These are phyloP conservation scores for Caenorhabditis parvicauda DNA, from an alignment of 2,888 invertebrate species.

Conservation along the genomic window DNA sequence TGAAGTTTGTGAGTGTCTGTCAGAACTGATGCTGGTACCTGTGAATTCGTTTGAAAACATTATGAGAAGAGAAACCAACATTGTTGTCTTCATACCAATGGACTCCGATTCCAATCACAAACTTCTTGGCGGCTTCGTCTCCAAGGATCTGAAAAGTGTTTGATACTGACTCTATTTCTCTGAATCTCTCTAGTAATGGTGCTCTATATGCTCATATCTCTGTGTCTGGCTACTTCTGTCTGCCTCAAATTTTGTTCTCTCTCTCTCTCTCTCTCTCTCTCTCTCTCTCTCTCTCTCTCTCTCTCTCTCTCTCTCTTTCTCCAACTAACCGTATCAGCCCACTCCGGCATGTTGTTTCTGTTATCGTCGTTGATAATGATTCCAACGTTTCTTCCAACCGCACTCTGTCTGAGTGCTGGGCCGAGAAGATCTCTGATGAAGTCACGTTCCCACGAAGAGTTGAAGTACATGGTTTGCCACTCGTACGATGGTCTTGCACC, in stretches of 20 bases:
- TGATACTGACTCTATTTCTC: too few species aligned
- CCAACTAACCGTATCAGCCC: conserved; percentile 70
- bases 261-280: not conserved
- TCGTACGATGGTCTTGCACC: conserved; percentile 63
- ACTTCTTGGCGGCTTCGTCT: conserved; percentile 59
- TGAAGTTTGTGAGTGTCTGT: conserved; percentile 70
- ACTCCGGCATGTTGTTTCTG: conserved; percentile 68
- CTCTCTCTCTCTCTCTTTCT: conserved; percentile 1
- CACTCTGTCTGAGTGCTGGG: conserved; percentile 70
- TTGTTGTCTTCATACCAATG: conserved; percentile 79
- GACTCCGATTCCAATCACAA: conserved; percentile 75
- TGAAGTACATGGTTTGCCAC: conserved; percentile 76
- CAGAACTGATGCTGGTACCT: conserved; percentile 69
- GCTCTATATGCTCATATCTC: too few species aligned
- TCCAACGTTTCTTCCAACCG: conserved; percentile 70
- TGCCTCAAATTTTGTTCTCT: not conserved
- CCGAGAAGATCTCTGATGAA: conserved; percentile 77
- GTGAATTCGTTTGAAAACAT: conserved; percentile 57
- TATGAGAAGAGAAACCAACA: not conserved
- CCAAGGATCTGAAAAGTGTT: conserved; percentile 56
- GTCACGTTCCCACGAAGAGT: conserved; percentile 62
- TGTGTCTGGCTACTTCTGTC: not conserved
- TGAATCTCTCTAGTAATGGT: too few species aligned
- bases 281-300: conserved; percentile 3
- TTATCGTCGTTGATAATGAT: conserved; percentile 76